These are phyloP conservation scores for Trichonephila clavata DNA, from an alignment of 1,140 invertebrate genomes.

Conservation along the genomic window DNA sequence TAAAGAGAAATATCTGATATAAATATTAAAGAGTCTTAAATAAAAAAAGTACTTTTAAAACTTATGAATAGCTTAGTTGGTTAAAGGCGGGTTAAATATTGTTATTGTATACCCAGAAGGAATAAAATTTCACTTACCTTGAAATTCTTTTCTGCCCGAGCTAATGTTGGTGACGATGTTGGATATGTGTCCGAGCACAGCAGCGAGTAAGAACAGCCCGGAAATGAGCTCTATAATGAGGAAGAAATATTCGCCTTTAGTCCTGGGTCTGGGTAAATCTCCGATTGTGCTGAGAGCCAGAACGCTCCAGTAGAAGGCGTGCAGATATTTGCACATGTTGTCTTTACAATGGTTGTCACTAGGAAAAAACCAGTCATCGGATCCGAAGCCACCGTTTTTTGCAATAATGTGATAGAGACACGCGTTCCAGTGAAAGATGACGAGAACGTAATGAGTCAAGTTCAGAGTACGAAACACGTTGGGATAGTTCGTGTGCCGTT, in stretches of 20 bases:
- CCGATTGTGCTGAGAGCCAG: conserved; percentile 95
- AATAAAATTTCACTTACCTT: conserved; percentile 86
- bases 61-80: too few species aligned
- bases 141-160: conserved; percentile 95
- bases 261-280: conserved; percentile 85
- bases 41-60: too few species aligned
- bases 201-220: conserved; percentile 93
- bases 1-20: too few species aligned
- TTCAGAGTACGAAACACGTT: conserved; percentile 96
- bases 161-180: conserved; percentile 97
- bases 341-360: conserved; percentile 85
- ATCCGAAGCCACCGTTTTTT: conserved; percentile 95
- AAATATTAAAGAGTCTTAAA: too few species aligned
- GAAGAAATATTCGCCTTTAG: conserved; percentile 94
- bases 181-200: conserved; percentile 94
- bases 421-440: conserved; percentile 99
- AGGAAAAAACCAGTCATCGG: conserved; percentile 89
- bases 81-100: too few species aligned
- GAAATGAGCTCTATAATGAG: conserved; percentile 94
- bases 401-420: conserved; percentile 97
- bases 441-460: conserved; percentile 96
- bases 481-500: conserved; percentile 98
- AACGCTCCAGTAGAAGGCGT: conserved; percentile 99
- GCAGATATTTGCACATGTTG: conserved; percentile 95
- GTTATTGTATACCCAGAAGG: background rate